Evolutionary conservation across 2,888 invertebrate species (phyloP).

Genomic region (Caenorhabditis imperialis): DNA sequence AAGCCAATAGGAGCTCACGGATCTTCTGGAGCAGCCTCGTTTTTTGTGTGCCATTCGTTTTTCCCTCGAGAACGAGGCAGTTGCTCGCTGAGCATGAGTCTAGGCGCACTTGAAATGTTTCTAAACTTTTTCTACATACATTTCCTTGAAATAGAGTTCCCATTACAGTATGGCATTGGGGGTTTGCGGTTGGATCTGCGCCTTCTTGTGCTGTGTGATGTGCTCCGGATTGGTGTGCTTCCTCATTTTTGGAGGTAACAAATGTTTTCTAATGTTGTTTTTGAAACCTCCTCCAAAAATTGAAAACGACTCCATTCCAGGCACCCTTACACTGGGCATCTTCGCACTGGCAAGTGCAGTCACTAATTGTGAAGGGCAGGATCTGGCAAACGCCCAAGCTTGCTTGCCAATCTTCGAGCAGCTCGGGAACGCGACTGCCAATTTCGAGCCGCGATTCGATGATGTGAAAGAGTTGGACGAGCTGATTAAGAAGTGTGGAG

Average conservation of each 20-base stretch:
- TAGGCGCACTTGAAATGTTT: too few species aligned
- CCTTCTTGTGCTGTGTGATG: slow-evolving; percentile 13
- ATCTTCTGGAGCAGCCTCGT: background rate
- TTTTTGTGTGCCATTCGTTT: too few species aligned
- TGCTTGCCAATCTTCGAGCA: slow-evolving; percentile 9
- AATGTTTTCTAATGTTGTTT: too few species aligned
- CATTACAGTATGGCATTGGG: background rate
- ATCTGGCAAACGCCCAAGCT: slow-evolving; percentile 2
- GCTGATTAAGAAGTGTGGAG: slow-evolving; percentile 7
- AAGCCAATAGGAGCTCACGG: background rate
- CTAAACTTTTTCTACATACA: too few species aligned
- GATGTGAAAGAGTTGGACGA: slow-evolving; percentile 3
- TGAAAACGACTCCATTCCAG: too few species aligned
- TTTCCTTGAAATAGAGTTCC: too few species aligned
- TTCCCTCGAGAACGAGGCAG: too few species aligned
- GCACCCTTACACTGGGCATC: slow-evolving; percentile 13
- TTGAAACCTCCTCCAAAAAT: too few species aligned
- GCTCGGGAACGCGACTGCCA: slow-evolving; percentile 10
- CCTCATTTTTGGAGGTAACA: slow-evolving; percentile 17
- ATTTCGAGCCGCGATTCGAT: slow-evolving; percentile 21
- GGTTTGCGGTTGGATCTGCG: slow-evolving; percentile 19
- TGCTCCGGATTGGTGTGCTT: slow-evolving; percentile 23
- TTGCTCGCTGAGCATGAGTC: too few species aligned
- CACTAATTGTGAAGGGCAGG: slow-evolving; percentile 11
- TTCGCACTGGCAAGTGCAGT: slow-evolving; percentile 12